Conservation (phyloP, 64 coral and sea anemone genomes). For the Dendrophyllia cribrosa region DNA sequence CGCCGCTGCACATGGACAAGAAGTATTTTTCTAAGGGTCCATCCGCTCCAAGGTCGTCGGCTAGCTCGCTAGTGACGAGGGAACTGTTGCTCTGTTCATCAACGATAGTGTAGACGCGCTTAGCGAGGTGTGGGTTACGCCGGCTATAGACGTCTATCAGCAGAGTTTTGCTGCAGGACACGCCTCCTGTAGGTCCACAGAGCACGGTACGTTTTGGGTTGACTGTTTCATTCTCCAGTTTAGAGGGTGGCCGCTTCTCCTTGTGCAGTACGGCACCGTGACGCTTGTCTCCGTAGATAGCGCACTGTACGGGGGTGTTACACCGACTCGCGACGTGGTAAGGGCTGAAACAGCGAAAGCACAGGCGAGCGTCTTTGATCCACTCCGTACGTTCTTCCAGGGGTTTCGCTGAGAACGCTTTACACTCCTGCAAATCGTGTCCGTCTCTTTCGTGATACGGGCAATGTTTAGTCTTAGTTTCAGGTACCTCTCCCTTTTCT, state of each 20-base stretch:
- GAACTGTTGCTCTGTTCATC: constrained; percentile 73
- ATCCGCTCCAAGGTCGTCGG: constrained; percentile 33
- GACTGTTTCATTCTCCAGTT: constrained; percentile 10
- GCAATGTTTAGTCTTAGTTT: constrained; percentile 43
- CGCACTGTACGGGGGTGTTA: constrained; percentile 20
- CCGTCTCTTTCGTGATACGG: constrained; percentile 62
- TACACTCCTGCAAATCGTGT: constrained; percentile 60
- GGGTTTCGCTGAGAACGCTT: constrained; percentile 49
- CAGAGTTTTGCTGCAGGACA: constrained; percentile 61
- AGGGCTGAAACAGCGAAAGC: constrained; percentile 58
- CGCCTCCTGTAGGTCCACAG: constrained; percentile 19
- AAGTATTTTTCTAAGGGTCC: constrained; percentile 30
- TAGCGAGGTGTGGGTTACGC: constrained; percentile 9
- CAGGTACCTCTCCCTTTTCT: not conserved
- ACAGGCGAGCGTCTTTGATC: constrained; percentile 7
- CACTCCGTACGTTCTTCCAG: constrained; percentile 13
- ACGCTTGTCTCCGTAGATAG: constrained; percentile 34
- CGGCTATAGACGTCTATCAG: constrained; percentile 49
- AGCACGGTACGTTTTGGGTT: constrained; percentile 44
- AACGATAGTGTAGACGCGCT: constrained; percentile 52
- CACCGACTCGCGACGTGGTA: constrained; percentile 36
- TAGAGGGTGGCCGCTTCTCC: constrained; percentile 15
- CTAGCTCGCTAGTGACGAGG: constrained; percentile 32
- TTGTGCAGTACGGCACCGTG: constrained; percentile 68
- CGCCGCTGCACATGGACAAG: constrained; percentile 54